Percentiles rank a stretch among this genome's conserved stretches.
Evolutionary conservation across 1,140 invertebrate species (phyloP).

Genomic region (Coelopa frigida): DNA sequence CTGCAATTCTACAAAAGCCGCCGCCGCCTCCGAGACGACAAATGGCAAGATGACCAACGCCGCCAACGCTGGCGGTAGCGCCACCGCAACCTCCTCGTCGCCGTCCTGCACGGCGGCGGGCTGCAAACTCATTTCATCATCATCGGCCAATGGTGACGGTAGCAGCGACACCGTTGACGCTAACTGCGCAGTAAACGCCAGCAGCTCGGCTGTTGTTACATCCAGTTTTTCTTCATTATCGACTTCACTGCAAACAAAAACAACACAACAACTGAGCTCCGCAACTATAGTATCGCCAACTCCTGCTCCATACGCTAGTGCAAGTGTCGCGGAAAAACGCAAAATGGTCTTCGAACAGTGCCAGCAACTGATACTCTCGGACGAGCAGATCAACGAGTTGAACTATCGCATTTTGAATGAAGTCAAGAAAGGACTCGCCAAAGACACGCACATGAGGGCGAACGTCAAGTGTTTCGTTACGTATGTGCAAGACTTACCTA

Average conservation of each 20-base stretch:
- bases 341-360: constrained; percentile 77
- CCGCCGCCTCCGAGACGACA: constrained; percentile 15
- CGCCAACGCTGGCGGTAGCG: not conserved
- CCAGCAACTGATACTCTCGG: constrained; percentile 71
- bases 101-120: not conserved
- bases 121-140: constrained; percentile 14
- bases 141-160: constrained; percentile 18
- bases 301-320: constrained; percentile 28
- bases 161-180: constrained; percentile 9
- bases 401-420: constrained; percentile 69
- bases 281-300: constrained; percentile 9
- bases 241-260: not conserved
- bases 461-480: constrained; percentile 88
- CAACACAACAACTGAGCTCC: constrained; percentile 11
- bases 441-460: constrained; percentile 68
- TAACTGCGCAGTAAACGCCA: constrained; percentile 2
- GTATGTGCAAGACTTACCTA: constrained; percentile 93
- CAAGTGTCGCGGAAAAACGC: constrained; percentile 34
- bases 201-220: constrained; percentile 8
- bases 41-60: constrained; percentile 24
- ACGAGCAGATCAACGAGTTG: constrained; percentile 72
- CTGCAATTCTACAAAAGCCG: constrained; percentile 14
- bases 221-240: constrained; percentile 1
- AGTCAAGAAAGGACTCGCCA: constrained; percentile 73
- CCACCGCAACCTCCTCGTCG: not conserved